Conservation (phyloP, 2,797 vertebrate species). For the Anabas testudineus region DNA sequence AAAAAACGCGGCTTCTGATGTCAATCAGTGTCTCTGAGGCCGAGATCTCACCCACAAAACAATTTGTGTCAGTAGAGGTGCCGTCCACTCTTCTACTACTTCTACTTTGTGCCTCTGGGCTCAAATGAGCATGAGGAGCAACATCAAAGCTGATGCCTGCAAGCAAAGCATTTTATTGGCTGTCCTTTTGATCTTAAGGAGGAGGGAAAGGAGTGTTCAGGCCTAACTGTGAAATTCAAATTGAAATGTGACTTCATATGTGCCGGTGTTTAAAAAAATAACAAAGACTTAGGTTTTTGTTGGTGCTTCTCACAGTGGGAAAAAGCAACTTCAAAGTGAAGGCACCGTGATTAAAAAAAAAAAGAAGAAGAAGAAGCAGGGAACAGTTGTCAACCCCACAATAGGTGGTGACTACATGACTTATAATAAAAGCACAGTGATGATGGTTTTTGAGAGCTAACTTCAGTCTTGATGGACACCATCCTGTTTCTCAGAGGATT, state of each 20-base stretch:
- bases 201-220: slow-evolving; percentile 53
- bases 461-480: background rate
- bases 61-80: slow-evolving; percentile 54
- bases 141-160: slow-evolving; percentile 85
- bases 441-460: background rate
- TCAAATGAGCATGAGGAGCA: slow-evolving; percentile 69
- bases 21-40: slow-evolving; percentile 47
- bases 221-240: slow-evolving; percentile 79
- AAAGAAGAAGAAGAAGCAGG: too few relatives aligned
- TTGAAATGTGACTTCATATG: slow-evolving; percentile 74
- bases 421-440: too few relatives aligned
- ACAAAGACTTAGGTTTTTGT: slow-evolving; percentile 69
- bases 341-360: slow-evolving; percentile 5
- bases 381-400: slow-evolving; percentile 27
- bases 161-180: slow-evolving; percentile 79
- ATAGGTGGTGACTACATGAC: slow-evolving; percentile 10
- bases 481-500: background rate
- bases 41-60: slow-evolving; percentile 52
- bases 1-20: background rate
- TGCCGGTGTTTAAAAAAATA: slow-evolving; percentile 69
- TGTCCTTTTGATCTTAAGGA: slow-evolving; percentile 86
- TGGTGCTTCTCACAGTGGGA: slow-evolving; percentile 33
- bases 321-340: slow-evolving; percentile 67
- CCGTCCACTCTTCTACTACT: slow-evolving; percentile 51
- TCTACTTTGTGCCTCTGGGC: slow-evolving; percentile 56